Evolutionary conservation across 2,888 invertebrate species (phyloP), one percentile per base, ranked within the genome.

Genomic region (Microctonus aethiopoides): DNA sequence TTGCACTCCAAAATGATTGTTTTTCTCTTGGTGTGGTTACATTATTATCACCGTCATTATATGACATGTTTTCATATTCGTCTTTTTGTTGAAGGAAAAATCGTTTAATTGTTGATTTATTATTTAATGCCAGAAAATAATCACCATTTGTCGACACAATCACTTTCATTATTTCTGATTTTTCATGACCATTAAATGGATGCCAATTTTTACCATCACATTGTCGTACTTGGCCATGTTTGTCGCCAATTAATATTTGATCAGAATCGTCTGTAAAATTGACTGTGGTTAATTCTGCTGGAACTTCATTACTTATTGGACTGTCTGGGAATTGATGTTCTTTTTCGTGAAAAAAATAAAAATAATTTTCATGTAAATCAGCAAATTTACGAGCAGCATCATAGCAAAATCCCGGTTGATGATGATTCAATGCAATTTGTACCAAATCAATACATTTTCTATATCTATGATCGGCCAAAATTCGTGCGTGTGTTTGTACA

Each of bases 351-450:
- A 91, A 89, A 75, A 93, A 89, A 81, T 92, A 93, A 11, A 92
- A 86, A 39, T 88, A 88, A 5, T 86, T 84, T 39, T 87, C 87
- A 69, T 87, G 85, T 16, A 87, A 84, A 29, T 83, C 85, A 0
- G 91, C 91, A 3, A 91, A 81, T 62, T 87, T 82, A 24, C 86
- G 83, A 0, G 92, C 92, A 71, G 88, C 88, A 24, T 89, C 85
- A 75, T 89, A 90, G 0, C 93, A 87, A 39, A 87, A 87, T 26
- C 90, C 91, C 68, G 88, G 88, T 36, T 87, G 86, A n/a, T 90
- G 89, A 80, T 92, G 89, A 77, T 91, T 91, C 26, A 94, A 85
- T 2, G 92, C 92, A 75, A 92, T 90, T 81, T 94, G 94, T 20
- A 93, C 86, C 54, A 94, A 89, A 81, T 93, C 92, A 0, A 86